Evolutionary conservation across 2,113 vertebrate genomes (phyloP), one percentile per base, ranked within the genome.

Genomic region (Phalacrocorax carbo): DNA sequence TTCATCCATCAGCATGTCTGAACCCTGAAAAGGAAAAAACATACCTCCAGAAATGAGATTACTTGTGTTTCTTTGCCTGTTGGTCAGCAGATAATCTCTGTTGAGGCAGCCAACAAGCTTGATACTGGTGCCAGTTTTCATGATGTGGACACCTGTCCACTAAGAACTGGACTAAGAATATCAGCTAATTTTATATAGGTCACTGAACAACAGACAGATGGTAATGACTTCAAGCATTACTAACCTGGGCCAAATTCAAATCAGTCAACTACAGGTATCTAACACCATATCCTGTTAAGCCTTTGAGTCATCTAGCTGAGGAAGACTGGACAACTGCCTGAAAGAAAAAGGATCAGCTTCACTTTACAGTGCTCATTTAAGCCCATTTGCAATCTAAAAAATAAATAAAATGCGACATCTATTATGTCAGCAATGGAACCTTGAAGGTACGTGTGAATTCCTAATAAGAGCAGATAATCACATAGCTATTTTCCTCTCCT

Each of bases 161-260:
- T 65, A 86, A 90, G 83, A 90, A 91, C 30, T 54, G 82, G 55
- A 86, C 96, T 96, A 98, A 96, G 94, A 97, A 95, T 97, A 96
- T 78, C 91, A 90, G 72, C 83, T 96, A 78, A 86, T 97, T 96
- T 82, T 94, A 85, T 48, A 66, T 91, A 97, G 94, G 90, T 96
- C 96, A 93, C 69, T 93, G 75, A 96, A 90, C 42, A 96, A 86
- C 32, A 91, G 83, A 97, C 97, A 98, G 97, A 96, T 98, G 97
- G 96, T 61, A 93, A 91, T 96, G 96, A 98, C 94, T 96, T 96
- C 97, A 97, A 90, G 91, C 94, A 88, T 91, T 94, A 95, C 75
- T 69, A 96, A 95, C 91, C 2, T n/a, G 70, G 64, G 91, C 95
- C 94, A 94, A 93, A 97, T 82, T 97, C 94, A 92, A 88, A 91